Evolutionary conservation across 1,140 invertebrate species (phyloP).

Genomic region (Medauroidea extradentata): DNA sequence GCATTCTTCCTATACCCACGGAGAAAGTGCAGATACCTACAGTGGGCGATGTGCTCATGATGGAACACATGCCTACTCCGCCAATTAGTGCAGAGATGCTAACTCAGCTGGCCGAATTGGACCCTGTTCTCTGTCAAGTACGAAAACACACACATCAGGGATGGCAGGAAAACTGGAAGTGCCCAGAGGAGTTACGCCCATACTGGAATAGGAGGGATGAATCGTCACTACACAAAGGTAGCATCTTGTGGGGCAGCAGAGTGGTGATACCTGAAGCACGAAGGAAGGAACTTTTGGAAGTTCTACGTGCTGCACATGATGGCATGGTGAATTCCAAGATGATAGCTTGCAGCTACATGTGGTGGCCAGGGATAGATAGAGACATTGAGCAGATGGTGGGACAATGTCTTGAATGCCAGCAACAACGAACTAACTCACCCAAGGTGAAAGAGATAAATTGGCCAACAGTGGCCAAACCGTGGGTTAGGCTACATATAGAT

Average conservation of each 20-base stretch:
- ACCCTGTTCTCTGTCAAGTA: no score
- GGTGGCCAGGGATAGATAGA: constrained; percentile 37
- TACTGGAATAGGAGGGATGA: not conserved
- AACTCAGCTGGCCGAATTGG: no score
- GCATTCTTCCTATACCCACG: no score
- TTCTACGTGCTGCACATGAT: constrained; percentile 34
- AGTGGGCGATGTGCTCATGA: no score
- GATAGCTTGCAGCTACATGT: constrained; percentile 34
- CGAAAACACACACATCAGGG: no score
- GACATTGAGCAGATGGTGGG: constrained; percentile 25
- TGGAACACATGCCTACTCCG: no score
- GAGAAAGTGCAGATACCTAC: no score
- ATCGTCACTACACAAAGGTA: not conserved
- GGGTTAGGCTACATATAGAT: constrained; percentile 33
- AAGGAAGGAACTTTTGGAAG: constrained; percentile 22
- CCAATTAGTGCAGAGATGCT: no score
- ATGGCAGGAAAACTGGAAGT: no score
- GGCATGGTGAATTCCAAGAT: constrained; percentile 40
- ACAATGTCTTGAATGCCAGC: constrained; percentile 4
- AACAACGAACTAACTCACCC: not conserved
- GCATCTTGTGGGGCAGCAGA: constrained; percentile 15
- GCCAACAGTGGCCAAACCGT: not conserved
- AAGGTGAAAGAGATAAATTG: constrained; percentile 5
- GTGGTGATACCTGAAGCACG: constrained; percentile 31
- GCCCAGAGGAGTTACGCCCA: not conserved